Evolutionary conservation across 1,140 invertebrate species (phyloP).

Genomic region (Cherax destructor): DNA sequence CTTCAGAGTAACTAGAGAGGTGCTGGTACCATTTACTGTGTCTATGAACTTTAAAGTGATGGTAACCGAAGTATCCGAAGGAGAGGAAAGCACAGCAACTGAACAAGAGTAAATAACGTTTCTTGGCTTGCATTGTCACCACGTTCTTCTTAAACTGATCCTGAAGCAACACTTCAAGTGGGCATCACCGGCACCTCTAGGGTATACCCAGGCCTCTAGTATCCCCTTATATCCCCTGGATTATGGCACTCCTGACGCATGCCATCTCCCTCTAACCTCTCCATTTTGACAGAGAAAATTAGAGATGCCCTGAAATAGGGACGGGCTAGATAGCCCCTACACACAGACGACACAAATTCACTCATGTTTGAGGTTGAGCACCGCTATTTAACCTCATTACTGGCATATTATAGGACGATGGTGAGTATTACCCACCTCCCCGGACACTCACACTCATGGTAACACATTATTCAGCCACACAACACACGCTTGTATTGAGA

Average conservation of each 20-base stretch:
- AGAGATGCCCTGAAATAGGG: neutral
- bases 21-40: constrained; percentile 58
- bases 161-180: neutral
- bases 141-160: neutral
- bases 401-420: neutral
- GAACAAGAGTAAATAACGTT: constrained; percentile 90
- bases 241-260: neutral
- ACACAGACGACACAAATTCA: constrained; percentile 22
- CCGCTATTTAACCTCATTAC: neutral
- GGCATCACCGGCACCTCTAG: neutral
- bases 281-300: neutral
- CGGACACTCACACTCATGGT: neutral
- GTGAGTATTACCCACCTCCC: neutral
- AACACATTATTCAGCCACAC: neutral
- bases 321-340: neutral
- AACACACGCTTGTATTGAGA: constrained; percentile 5
- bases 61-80: constrained; percentile 89
- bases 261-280: neutral
- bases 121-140: constrained; percentile 90
- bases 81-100: constrained; percentile 87
- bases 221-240: neutral
- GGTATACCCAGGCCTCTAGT: neutral
- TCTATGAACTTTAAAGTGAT: constrained; percentile 78
- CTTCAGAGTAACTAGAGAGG: constrained; percentile 47
- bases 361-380: constrained; percentile 35